Percentiles rank a stretch among this genome's conserved stretches.
Conservation (phyloP, 1,140 invertebrate genomes). For the Drosophila azteca region DNA sequence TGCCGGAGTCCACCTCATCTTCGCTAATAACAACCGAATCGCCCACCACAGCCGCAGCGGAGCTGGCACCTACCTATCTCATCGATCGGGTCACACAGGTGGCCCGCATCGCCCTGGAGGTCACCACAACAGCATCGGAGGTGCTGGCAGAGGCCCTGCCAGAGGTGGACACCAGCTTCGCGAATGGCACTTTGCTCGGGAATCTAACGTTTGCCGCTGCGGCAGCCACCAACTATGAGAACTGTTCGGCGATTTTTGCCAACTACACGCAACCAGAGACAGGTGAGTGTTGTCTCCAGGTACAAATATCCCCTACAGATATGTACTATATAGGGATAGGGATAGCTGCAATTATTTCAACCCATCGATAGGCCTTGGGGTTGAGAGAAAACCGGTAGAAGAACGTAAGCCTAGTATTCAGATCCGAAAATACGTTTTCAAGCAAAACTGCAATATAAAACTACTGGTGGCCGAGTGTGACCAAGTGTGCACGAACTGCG, state of each 20-base stretch:
- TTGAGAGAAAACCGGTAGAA: too few species aligned
- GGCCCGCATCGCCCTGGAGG: constrained; percentile 33
- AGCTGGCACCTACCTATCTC: constrained; percentile 22
- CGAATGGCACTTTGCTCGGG: constrained; percentile 24
- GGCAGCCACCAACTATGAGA: constrained; percentile 63
- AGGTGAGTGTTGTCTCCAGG: constrained; percentile 51
- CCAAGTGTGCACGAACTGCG: too few species aligned
- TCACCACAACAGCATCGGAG: constrained; percentile 20
- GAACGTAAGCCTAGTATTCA: too few species aligned
- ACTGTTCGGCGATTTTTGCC: constrained; percentile 72
- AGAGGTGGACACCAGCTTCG: background rate
- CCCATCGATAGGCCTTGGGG: too few species aligned
- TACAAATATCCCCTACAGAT: too few species aligned
- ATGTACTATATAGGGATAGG: too few species aligned
- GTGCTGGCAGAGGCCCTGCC: constrained; percentile 12
- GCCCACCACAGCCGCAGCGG: constrained; percentile 2
- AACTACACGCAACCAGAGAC: constrained; percentile 75
- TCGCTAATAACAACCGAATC: constrained; percentile 23
- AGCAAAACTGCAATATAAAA: too few species aligned
- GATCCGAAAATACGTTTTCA: too few species aligned
- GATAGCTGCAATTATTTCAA: too few species aligned
- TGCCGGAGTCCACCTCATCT: constrained; percentile 38
- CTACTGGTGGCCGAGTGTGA: too few species aligned
- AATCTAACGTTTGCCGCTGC: constrained; percentile 52
- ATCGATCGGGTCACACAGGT: constrained; percentile 41